Conservation (phyloP, 2,113 vertebrate species). For the Thunnus thynnus region DNA sequence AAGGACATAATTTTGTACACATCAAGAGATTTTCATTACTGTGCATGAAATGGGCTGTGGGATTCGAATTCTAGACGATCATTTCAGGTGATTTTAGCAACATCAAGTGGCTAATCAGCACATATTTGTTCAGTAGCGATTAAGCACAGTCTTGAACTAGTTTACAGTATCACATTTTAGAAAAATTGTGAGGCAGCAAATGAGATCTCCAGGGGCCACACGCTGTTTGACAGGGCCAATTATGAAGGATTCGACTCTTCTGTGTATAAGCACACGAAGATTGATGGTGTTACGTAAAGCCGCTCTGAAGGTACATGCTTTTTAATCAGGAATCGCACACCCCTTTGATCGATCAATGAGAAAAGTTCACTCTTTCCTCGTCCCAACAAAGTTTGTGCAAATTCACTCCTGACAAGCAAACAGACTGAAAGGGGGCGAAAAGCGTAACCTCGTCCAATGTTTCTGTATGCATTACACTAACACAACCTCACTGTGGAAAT, state of each 20-base stretch:
- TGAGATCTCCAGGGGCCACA: constrained; percentile 42
- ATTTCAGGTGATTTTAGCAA: background rate
- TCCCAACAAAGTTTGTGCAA: constrained; percentile 15
- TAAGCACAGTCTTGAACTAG: background rate
- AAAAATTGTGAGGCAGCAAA: constrained; percentile 39
- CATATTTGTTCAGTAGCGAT: constrained; percentile 6
- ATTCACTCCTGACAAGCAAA: background rate
- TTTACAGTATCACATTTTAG: constrained; percentile 3
- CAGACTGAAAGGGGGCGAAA: background rate
- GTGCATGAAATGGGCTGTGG: background rate
- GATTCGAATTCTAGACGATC: background rate
- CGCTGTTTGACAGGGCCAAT: constrained; percentile 63
- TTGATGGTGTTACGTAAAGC: constrained; percentile 41
- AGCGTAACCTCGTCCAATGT: background rate
- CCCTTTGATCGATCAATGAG: constrained; percentile 29
- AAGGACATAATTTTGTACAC: too few relatives aligned
- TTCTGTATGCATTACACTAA: constrained; percentile 12
- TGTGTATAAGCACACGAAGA: constrained; percentile 44
- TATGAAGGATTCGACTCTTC: constrained; percentile 52
- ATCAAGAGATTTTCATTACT: background rate
- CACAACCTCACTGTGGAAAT: constrained; percentile 33
- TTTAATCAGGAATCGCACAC: constrained; percentile 25
- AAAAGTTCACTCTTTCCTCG: constrained; percentile 26
- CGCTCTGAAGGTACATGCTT: constrained; percentile 22
- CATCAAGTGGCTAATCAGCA: constrained; percentile 4